phyloP scores from a whole-genome alignment of 2,797 vertebrate species.

The Malacoctenus gilli region DNA sequence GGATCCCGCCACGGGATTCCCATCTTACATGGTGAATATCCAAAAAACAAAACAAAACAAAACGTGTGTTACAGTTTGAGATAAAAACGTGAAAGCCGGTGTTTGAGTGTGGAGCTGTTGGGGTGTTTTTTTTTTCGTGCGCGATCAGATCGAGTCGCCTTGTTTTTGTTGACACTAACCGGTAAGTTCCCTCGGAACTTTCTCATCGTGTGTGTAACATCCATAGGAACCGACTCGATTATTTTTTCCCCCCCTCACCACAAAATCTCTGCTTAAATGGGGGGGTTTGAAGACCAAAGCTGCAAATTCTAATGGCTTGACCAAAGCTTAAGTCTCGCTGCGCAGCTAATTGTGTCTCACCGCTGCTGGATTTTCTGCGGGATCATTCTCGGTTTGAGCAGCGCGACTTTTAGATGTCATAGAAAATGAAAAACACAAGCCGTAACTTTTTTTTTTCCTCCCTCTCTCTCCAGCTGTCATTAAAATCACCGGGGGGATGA shows the following conservation, averaged over 20 bases:
- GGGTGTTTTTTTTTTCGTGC: not conserved
- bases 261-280: slow-evolving; percentile 42
- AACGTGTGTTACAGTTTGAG: too few relatives aligned
- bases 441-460: too few relatives aligned
- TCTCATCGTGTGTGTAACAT: too few relatives aligned
- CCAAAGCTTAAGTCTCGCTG: slow-evolving; percentile 43
- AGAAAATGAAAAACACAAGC: slow-evolving; percentile 31
- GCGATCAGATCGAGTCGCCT: not conserved
- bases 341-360: slow-evolving; percentile 55
- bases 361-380: slow-evolving; percentile 31
- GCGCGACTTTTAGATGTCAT: slow-evolving; percentile 8
- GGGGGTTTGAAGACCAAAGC: slow-evolving; percentile 42
- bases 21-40: slow-evolving; percentile 94
- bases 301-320: slow-evolving; percentile 40
- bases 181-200: slow-evolving; percentile 31
- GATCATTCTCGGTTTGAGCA: slow-evolving; percentile 8
- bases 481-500: slow-evolving; percentile 42
- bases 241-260: slow-evolving; percentile 1
- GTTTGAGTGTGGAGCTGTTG: slow-evolving; percentile 14
- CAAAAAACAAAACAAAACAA: too few relatives aligned
- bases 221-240: too few relatives aligned
- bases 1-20: slow-evolving; percentile 93
- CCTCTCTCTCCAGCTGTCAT: slow-evolving; percentile 19
- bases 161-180: slow-evolving; percentile 5
- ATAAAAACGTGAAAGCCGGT: not conserved